Conservation (phyloP, 2,888 invertebrate species). For the Apodemia hepburni region DNA sequence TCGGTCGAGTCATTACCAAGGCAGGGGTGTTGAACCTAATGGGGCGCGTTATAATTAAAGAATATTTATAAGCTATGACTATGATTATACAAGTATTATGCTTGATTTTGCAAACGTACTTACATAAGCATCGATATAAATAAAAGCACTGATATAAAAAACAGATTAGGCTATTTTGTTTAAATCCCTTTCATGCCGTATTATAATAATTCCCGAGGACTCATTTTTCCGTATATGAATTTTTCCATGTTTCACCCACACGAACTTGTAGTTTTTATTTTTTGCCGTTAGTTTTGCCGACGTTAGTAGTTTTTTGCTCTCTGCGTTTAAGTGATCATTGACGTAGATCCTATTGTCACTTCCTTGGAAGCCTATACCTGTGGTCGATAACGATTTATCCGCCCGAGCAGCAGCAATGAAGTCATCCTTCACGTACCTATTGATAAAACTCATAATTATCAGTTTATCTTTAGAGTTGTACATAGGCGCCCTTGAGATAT, state of each 20-base stretch:
- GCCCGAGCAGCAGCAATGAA: background rate
- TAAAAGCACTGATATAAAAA: background rate
- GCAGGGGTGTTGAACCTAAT: background rate
- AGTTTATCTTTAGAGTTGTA: too few relatives aligned
- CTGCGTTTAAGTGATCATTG: background rate
- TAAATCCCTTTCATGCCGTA: conserved; percentile 6
- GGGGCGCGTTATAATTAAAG: background rate
- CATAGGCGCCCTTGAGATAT: too few relatives aligned
- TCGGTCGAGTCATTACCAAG: background rate
- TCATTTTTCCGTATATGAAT: conserved; percentile 11
- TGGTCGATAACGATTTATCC: background rate
- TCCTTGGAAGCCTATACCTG: background rate
- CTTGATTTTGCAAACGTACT: background rate
- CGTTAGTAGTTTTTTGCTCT: background rate
- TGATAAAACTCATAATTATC: too few relatives aligned
- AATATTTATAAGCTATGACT: background rate
- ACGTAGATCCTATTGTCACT: background rate
- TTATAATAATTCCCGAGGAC: background rate
- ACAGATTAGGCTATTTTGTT: conserved; percentile 9
- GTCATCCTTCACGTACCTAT: background rate
- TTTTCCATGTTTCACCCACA: conserved; percentile 10
- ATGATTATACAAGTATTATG: background rate
- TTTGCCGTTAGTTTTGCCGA: background rate
- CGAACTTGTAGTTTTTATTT: background rate
- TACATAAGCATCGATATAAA: background rate